Base-by-base conservation (phyloP, 2,113 vertebrate genomes). In the Saguinus midas region DNA sequence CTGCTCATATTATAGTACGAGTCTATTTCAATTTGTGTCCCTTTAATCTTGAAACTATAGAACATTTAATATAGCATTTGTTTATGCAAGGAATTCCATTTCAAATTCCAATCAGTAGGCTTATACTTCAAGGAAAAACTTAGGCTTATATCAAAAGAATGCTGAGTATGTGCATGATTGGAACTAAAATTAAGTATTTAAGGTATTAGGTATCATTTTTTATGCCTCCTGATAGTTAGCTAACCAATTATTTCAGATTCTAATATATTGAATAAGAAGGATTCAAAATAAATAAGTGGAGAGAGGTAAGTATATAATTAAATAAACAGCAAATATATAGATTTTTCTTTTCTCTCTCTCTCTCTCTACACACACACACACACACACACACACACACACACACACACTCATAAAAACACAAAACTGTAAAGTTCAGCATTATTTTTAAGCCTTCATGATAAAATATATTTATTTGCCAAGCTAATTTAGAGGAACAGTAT, bases 111-210 rank as follows among this genome's bases (percentile, higher is more conserved):
- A 9, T 70, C 35, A 85, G 13, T 16, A 80, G 3, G 1, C 2
- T 87, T 55, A 58, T 48, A 66, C n/a, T 72, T 86, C 4, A 87
- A 86, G 43, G 79, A 94, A 91, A 20, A 5, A 61, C 29, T 37
- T 55, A 37, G 9, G 18, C 7, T 35, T 23, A 45, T 58, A 84
- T 84, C 32, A 90, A 93, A 90, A 87, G 58, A 84, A 35, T 79
- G 0, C 21, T 96, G 14, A 87, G 23, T 18, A 8, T 23, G 8
- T 92, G 21, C 16, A 43, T 40, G 50, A 48, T 45, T 90, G 78
- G 14, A 78, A 55, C 25, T 90, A 73, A 64, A 82, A 90, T 85
- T 40, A 81, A 83, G 87, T 43, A 8, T 90, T 45, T 78, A 92
- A 87, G 25, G 4, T n/a, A 29, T 83, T 57, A 55, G 7, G 0